Base-by-base conservation (phyloP, 1,140 invertebrate species). In the Orchesella cincta region DNA sequence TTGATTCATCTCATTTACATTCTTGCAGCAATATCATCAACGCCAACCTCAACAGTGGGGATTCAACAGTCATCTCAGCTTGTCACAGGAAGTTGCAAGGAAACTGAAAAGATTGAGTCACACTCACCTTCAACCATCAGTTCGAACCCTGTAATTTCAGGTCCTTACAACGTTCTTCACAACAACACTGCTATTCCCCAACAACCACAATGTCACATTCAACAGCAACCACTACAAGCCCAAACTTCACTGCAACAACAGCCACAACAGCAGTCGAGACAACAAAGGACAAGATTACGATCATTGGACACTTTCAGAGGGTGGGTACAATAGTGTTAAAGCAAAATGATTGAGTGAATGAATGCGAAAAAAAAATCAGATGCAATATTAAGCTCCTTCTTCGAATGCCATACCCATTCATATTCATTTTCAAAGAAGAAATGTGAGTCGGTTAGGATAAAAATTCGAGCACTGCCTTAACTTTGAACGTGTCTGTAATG, bases 291-390 rank as follows among this genome's bases (percentile, higher is more conserved):
- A 82, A 85, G 91, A 71, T 83, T 93, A 51, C 87, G 88, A 77
- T 93, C 93, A n/a, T 87, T 95, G 52, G 93, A 95, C 82, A 91
- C 92, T 2, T 93, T 94, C 82, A 89, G 93, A 86, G 92, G 92
- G 91, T 92, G 87, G 84, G 83, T 83, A 67, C 14, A 8, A 57
- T 18, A 57, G 5, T 57, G 14, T 57, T n/a, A n/a, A n/a, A n/a
- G n/a, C n/a, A n/a, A n/a, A n/a, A n/a, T n/a, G n/a, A n/a, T n/a
- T n/a, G n/a, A n/a, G n/a, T n/a, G n/a, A n/a, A n/a, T n/a, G n/a
- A n/a, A n/a, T n/a, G n/a, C n/a, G n/a, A n/a, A n/a, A n/a, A n/a
- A n/a, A n/a, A n/a, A n/a, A n/a, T n/a, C n/a, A n/a, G n/a, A n/a
- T n/a, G n/a, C n/a, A n/a, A n/a, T n/a, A n/a, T n/a, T n/a, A n/a